A percentile compares a stretch with the other conserved stretches of the same genome.
Evolutionary conservation across 2,113 vertebrate genomes (phyloP).

Genomic region (Thinocorus orbignyianus): DNA sequence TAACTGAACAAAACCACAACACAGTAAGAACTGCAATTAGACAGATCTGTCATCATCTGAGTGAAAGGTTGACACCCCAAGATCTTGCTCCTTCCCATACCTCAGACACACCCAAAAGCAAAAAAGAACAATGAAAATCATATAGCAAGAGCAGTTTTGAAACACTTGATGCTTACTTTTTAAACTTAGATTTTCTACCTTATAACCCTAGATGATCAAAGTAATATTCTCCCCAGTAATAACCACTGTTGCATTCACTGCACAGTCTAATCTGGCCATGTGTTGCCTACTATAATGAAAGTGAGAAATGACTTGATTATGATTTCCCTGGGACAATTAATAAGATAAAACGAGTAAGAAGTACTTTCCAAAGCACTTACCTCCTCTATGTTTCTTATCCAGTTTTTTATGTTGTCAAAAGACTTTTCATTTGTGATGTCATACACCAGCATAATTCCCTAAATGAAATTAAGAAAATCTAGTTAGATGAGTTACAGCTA

Average conservation of each 20-base stretch:
- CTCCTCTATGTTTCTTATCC: conserved; percentile 99
- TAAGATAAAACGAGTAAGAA: rapidly evolving
- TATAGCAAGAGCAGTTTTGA: not conserved
- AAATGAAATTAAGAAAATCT: not conserved
- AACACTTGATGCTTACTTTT: not conserved
- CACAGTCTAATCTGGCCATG: not conserved
- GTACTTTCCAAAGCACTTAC: conserved; percentile 69
- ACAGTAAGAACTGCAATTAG: not conserved
- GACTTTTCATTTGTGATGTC: conserved; percentile 98
- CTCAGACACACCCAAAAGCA: not conserved
- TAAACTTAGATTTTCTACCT: not conserved
- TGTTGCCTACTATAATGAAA: not conserved
- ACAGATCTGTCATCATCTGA: not conserved
- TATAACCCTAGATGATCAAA: not conserved
- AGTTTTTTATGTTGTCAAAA: conserved; percentile 99
- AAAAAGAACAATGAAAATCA: not conserved
- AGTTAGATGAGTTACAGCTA: not conserved
- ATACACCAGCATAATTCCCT: conserved; percentile 99
- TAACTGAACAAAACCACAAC: not conserved
- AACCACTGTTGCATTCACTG: not conserved
- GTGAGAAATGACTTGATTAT: not conserved
- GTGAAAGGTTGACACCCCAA: not conserved
- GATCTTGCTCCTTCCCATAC: not conserved
- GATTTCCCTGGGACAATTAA: not conserved
- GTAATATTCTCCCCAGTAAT: not conserved